These are phyloP conservation scores for Saccopteryx leptura DNA, from an alignment of 2,113 vertebrate species.

Conservation along the genomic window DNA sequence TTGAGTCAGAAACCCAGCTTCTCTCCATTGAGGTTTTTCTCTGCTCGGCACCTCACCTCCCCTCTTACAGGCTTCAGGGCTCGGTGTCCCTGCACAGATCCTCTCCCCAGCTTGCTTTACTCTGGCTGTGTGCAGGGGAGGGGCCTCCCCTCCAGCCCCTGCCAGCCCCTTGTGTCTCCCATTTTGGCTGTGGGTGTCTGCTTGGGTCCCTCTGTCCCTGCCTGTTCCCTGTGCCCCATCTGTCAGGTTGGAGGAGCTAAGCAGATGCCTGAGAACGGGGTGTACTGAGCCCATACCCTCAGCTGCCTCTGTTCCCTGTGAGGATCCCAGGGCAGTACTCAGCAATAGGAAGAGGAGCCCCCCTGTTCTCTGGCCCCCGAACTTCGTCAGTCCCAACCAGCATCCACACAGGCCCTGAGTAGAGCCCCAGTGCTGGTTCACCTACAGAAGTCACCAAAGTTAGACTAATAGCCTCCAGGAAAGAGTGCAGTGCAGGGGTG, in stretches of 20 bases:
- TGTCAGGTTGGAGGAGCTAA: slow-evolving; percentile 81
- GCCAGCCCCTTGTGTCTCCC: slow-evolving; percentile 78
- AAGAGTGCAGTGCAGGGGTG: neutral
- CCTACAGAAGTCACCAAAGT: neutral
- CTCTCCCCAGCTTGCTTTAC: neutral
- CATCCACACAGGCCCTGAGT: neutral
- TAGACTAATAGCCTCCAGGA: neutral
- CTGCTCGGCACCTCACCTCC: neutral
- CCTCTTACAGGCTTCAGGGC: slow-evolving; percentile 1
- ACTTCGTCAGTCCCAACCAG: neutral
- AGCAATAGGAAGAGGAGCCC: neutral
- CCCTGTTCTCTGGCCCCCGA: neutral
- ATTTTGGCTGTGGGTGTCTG: slow-evolving; percentile 83
- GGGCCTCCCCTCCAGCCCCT: slow-evolving; percentile 52
- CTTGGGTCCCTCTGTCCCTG: slow-evolving; percentile 80
- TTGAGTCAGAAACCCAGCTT: slow-evolving; percentile 71
- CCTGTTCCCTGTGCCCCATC: slow-evolving; percentile 84
- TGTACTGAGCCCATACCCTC: slow-evolving; percentile 72
- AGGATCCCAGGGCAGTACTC: slow-evolving; percentile 50
- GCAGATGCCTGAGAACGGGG: slow-evolving; percentile 81
- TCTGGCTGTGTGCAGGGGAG: neutral
- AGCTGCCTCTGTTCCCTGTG: slow-evolving; percentile 72
- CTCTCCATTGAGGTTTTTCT: slow-evolving; percentile 73
- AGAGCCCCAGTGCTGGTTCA: neutral
- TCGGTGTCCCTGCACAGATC: neutral